Evolutionary conservation across 2,113 vertebrate species (phyloP).

Genomic region (Malurus cyaneus): DNA sequence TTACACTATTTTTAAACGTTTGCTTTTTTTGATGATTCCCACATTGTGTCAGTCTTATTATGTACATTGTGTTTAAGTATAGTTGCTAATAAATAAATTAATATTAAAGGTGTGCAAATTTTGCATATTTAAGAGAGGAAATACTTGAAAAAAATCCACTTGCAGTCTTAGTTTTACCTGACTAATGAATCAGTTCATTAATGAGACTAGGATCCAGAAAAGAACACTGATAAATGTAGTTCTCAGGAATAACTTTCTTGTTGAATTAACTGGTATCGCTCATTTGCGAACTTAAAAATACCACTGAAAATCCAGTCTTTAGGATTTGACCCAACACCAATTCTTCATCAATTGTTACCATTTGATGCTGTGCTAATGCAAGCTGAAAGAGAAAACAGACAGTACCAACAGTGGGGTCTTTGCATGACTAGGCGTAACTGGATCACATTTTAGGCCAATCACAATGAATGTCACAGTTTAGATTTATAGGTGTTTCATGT

Average conservation of each 20-base stretch:
- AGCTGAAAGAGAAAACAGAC: background rate
- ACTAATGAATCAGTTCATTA: background rate
- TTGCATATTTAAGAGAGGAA: background rate
- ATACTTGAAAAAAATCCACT: background rate
- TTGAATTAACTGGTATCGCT: background rate
- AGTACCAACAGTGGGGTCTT: background rate
- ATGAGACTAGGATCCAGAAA: background rate
- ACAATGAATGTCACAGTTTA: slow-evolving; percentile 1
- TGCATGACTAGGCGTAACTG: background rate
- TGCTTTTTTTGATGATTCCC: background rate
- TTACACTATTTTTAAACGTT: background rate
- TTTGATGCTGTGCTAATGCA: background rate
- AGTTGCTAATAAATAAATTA: background rate
- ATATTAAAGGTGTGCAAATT: background rate
- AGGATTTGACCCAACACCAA: background rate
- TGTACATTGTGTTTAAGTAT: background rate
- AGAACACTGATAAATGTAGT: background rate
- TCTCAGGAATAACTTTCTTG: background rate
- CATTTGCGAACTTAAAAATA: background rate
- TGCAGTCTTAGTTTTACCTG: background rate
- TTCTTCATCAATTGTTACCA: background rate
- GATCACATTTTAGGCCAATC: slow-evolving; percentile 14
- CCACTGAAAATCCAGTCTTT: background rate
- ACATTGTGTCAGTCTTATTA: background rate
- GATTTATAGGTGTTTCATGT: background rate